Evolutionary conservation across 2,888 invertebrate species (phyloP), one percentile per base, ranked within the genome.

Genomic region (Drosophila neutralis): DNA sequence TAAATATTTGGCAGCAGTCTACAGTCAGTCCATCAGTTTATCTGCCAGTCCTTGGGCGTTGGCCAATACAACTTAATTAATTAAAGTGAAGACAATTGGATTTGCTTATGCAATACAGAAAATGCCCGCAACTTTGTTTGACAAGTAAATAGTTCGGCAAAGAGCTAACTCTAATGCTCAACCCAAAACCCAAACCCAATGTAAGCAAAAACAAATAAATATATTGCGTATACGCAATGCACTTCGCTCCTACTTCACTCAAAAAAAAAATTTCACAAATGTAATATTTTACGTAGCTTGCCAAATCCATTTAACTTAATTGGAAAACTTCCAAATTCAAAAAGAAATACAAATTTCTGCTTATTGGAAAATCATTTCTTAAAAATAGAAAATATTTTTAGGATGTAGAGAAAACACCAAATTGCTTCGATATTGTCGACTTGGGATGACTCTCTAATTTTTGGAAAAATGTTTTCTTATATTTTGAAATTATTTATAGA

Each of bases 151-250:
- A 33, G 54, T 29, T 38, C 4, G 33, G 7, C 21, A 45, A 45
- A 11, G 42, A 51, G 8, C 4, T 45, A 45, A 24, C 48, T 62
- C 58, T 64, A 75, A 73, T 77, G 61, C 63, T 77, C 75, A 80
- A 69, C 58, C 69, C 62, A 73, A 75, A 63, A 35, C 48, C 71
- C 60, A 74, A 75, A 65, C 29, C 29, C 53, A 48, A 65, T 82
- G 73, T 71, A 73, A 81, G 81, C 76, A 86, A 86, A 58, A 70
- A 53, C 73, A 84, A 87, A 82, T 71, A 83, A 35, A 21, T 45
- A 52, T 48, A 57, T 68, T 33, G 59, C 53, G 49, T 70, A 54
- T 66, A 45, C 21, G 61, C 40, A 70, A 48, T 45, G 45, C 36
- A 36, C 18, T 57, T 24, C 4, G 24, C 4, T 8, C 24, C 15